Evolutionary conservation across 2,888 invertebrate species (phyloP).

Genomic region (Rapana venosa): DNA sequence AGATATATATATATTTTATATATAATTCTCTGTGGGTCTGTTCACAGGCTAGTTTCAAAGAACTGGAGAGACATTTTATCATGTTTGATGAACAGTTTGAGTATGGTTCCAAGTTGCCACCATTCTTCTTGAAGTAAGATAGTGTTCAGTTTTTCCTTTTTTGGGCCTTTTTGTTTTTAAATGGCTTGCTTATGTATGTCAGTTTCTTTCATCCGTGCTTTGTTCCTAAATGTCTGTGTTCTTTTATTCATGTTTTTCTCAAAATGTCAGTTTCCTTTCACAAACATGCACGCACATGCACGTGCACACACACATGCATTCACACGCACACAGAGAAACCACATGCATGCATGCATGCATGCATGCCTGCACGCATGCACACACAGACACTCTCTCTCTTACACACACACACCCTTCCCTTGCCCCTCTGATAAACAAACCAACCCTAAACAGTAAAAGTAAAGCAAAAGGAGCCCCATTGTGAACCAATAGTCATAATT

Average conservation of each 20-base stretch:
- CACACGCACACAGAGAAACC: neutral
- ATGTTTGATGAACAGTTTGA: constrained; percentile 75
- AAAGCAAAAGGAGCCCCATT: too few species aligned
- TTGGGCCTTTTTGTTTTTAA: neutral
- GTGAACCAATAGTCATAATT: too few species aligned
- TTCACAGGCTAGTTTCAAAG: constrained; percentile 60
- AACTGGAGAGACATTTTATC: constrained; percentile 65
- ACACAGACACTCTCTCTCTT: neutral
- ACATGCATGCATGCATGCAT: neutral
- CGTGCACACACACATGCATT: neutral
- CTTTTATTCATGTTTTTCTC: neutral
- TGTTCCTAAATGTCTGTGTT: neutral
- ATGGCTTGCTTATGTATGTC: neutral
- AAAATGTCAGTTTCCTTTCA: neutral
- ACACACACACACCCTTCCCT: neutral
- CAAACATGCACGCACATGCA: neutral
- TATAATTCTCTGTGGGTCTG: neutral
- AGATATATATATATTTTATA: neutral
- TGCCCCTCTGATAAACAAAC: too few species aligned
- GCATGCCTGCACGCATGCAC: neutral
- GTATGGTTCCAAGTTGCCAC: constrained; percentile 69
- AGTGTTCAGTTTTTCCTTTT: neutral
- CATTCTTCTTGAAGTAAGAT: constrained; percentile 63
- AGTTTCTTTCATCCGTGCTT: neutral
- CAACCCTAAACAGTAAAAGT: too few species aligned